Evolutionary conservation across 92 coral and sea anemone species (phyloP), one percentile per base, ranked within the genome.

Genomic region (Hydrozoanthus gracilis): DNA sequence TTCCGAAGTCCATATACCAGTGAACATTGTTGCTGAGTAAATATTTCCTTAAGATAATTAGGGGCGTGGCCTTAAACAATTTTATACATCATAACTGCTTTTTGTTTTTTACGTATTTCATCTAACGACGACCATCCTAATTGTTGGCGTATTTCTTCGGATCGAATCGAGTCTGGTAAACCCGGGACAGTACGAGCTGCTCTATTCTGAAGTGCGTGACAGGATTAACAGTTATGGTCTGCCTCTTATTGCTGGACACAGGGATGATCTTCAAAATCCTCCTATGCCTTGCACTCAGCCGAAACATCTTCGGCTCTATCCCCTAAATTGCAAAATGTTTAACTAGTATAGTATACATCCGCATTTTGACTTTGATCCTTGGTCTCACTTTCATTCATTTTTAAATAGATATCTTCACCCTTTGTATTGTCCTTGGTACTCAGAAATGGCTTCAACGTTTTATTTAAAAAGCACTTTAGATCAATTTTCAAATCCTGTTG

Each of bases 401-500:
- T 65, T 7, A 62, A 62, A 62, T 62, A 20, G 10, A 62, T 62
- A n/a, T 5, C 68, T 62, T n/a, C 17, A 20, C 17, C 17, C 14
- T n/a, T 62, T 17, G 82, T 86, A 45, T 58, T 46, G 62, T 61
- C 77, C 78, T 87, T 87, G 14, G 86, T 68, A 68, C 87, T 44
- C 11, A 90, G 50, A 71, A 83, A 87, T 10, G 93, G 90, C 73
- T 44, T 90, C 66, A 90, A 90, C 44, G 93, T 87, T 18, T 87
- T 90, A 62, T 27, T 27, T 0, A 55, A 87, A 45, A 90, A 90
- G 50, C 58, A 60, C 62, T 51, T 64, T 11, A 90, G 90, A 8
- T 87, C 67, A 14, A 70, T 64, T 76, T 87, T 87, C 66, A 91
- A 50, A n/a, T 73, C 93, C 46, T 87, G 78, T 7, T 73, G 83